Conservation (phyloP, 2,888 invertebrate genomes). For the Stenichneumon culpator region DNA sequence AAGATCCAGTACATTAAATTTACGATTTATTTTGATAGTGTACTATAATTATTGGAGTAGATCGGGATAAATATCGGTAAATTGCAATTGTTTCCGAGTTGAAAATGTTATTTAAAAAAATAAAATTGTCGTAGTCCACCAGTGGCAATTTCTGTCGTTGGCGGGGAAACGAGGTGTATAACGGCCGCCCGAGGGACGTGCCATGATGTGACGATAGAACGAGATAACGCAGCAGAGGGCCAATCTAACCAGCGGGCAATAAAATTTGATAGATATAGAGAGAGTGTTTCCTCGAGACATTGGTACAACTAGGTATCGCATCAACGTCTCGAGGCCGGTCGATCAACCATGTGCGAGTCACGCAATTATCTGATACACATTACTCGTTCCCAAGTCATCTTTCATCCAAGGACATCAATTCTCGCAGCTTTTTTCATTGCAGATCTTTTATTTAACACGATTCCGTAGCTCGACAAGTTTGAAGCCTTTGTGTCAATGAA, state of each 20-base stretch:
- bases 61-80: too few species aligned
- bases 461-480: background rate
- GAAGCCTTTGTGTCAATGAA: background rate
- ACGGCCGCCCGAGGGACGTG: background rate
- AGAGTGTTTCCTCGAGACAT: constrained; percentile 6
- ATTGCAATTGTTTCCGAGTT: too few species aligned
- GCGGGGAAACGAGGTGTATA: background rate
- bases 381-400: constrained; percentile 6
- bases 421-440: background rate
- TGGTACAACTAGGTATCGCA: constrained; percentile 5
- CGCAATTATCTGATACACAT: constrained; percentile 19
- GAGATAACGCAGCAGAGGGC: background rate
- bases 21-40: too few species aligned
- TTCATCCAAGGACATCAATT: background rate
- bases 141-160: background rate
- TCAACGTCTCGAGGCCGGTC: constrained; percentile 28
- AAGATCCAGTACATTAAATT: too few species aligned
- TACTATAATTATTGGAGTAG: too few species aligned
- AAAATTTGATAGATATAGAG: background rate
- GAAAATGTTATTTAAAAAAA: too few species aligned
- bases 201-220: background rate
- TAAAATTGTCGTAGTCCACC: background rate
- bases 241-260: background rate
- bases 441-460: background rate
- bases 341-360: constrained; percentile 12